phyloP scores from a whole-genome alignment of 2,888 invertebrate genomes.

The Cryptophagus acutangulus region DNA sequence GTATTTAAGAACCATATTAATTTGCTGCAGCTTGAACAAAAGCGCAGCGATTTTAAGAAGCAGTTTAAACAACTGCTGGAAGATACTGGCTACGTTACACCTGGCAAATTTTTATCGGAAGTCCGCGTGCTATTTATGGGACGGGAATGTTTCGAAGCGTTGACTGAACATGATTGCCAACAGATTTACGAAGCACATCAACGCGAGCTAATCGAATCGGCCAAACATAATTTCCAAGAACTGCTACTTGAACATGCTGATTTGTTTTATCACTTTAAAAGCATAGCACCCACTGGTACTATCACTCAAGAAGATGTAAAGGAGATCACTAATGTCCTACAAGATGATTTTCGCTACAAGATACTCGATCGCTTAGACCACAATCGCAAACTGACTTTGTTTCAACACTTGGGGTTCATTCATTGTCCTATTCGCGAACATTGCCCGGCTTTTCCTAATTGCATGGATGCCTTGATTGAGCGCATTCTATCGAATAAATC shows the following conservation, averaged over 20 bases:
- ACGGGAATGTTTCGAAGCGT: slow-evolving; percentile 87
- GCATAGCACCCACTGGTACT: slow-evolving; percentile 81
- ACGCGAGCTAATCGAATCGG: slow-evolving; percentile 80
- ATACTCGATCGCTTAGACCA: slow-evolving; percentile 90
- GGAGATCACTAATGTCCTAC: slow-evolving; percentile 85
- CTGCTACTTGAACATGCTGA: slow-evolving; percentile 87
- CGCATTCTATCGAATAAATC: slow-evolving; percentile 65
- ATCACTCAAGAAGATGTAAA: slow-evolving; percentile 92
- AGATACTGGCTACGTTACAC: slow-evolving; percentile 91
- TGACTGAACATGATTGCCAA: slow-evolving; percentile 85
- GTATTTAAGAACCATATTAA: slow-evolving; percentile 89
- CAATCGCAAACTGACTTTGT: slow-evolving; percentile 88
- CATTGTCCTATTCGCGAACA: slow-evolving; percentile 93
- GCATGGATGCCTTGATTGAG: slow-evolving; percentile 73
- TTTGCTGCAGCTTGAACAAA: slow-evolving; percentile 86
- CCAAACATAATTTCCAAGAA: slow-evolving; percentile 90
- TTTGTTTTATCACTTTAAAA: slow-evolving; percentile 88
- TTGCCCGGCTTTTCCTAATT: slow-evolving; percentile 84
- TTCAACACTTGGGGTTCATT: slow-evolving; percentile 92
- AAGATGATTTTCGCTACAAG: slow-evolving; percentile 93
- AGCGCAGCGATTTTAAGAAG: slow-evolving; percentile 87
- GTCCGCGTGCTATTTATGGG: slow-evolving; percentile 90
- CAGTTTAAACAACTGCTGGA: slow-evolving; percentile 90
- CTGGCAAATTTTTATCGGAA: slow-evolving; percentile 89
- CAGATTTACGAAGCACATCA: slow-evolving; percentile 93